Evolutionary conservation across 35 echinoderm and acorn worm genomes (phyloP), one percentile per base, ranked within the genome.

Genomic region (Hemicentrotus pulcherrimus): DNA sequence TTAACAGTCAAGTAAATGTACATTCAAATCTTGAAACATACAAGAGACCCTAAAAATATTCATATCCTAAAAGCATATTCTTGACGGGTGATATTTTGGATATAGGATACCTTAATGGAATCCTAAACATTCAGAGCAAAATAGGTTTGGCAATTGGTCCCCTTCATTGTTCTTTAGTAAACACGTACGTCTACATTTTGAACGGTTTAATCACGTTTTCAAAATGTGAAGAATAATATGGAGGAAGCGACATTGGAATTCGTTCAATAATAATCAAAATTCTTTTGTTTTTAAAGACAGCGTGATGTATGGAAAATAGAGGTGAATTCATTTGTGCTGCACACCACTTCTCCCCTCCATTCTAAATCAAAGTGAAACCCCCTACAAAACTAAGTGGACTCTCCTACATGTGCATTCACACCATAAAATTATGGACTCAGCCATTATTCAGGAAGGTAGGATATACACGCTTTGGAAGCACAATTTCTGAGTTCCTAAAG

Each of bases 321-420:
- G 19, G 19, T 78, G 19, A 28, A 78, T 78, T 78, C 22, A 78
- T 28, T 28, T 78, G 65, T 78, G 65, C 22, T 78, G 65, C 65
- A 78, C 65, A 78, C 22, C 48, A 52, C 48, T 52, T 6, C 5
- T 10, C 9, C 65, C 65, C 65, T 78, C 65, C 19, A 18, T 78
- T 78, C 22, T 78, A 78, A 78, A 78, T 78, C 28, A 22, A 78
- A 78, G 65, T 78, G 65, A 78, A 22, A 28, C 65, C 65, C 50
- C 65, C 65, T 78, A 78, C 5, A 22, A 78, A 78, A n/a, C 22
- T 78, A 78, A 78, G 24, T 78, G 65, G 65, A 78, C 65, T 78
- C 65, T 78, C 65, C 65, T 78, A 78, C 19, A 78, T 28, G 65
- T 78, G 65, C 65, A 78, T 78, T 78, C 65, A 78, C 65, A 78